phyloP scores from a whole-genome alignment of 2,113 vertebrate species.

The Dunckerocampus dactyliophorus region DNA sequence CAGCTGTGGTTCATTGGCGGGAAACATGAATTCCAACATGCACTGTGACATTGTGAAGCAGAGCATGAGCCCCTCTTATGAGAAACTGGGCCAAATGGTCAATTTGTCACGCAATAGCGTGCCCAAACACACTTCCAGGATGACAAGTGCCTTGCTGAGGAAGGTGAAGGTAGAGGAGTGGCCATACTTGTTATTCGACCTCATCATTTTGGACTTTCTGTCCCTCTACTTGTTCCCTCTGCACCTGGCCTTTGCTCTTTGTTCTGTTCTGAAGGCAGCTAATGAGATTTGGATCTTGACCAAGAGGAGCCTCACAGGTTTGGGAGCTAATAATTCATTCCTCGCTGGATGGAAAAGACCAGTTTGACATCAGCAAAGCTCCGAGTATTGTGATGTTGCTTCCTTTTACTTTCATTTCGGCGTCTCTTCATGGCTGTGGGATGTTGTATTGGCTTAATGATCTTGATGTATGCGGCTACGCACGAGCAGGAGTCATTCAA shows the following conservation, averaged over 20 bases:
- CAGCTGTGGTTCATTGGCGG: too few relatives aligned
- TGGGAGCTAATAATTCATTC: constrained; percentile 17
- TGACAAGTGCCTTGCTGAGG: too few relatives aligned
- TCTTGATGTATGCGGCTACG: background rate
- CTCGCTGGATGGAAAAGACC: background rate
- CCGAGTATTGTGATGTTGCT: background rate
- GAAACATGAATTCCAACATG: too few relatives aligned
- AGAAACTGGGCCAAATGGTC: too few relatives aligned
- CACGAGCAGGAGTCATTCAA: background rate
- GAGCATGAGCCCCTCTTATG: too few relatives aligned
- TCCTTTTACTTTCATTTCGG: background rate
- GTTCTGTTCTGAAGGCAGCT: background rate
- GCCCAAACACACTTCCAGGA: too few relatives aligned
- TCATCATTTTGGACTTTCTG: background rate
- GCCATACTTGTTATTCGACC: background rate
- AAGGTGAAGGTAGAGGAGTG: too few relatives aligned
- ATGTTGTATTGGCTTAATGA: background rate
- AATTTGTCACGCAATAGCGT: too few relatives aligned
- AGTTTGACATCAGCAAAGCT: background rate
- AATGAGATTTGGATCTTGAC: constrained; percentile 5
- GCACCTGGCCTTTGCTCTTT: background rate
- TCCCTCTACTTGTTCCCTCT: background rate
- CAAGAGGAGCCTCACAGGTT: constrained; percentile 2
- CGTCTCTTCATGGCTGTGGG: background rate
- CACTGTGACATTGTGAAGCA: too few relatives aligned